A percentile compares a stretch with the other conserved stretches of the same genome.
phyloP scores from a whole-genome alignment of 1,140 invertebrate species.

The Mya arenaria region DNA sequence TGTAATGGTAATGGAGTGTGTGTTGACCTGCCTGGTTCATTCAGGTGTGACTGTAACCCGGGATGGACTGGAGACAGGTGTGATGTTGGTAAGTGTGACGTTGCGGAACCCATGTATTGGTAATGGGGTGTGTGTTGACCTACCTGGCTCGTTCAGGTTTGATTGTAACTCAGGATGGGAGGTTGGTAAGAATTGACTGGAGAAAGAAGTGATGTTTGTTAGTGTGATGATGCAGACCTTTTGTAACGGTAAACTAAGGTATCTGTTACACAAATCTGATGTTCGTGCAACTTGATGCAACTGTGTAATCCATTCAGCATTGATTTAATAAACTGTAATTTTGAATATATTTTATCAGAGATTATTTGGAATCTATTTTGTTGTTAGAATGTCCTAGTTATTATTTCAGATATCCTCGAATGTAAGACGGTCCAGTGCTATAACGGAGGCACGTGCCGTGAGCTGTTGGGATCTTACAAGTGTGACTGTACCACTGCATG shows the following conservation, averaged over 20 bases:
- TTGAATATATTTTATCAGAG: no score
- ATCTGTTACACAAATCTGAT: no score
- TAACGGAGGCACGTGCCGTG: slow-evolving; percentile 90
- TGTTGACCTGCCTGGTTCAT: slow-evolving; percentile 54
- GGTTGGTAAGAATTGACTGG: no score
- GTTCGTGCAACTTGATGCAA: no score
- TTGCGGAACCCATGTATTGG: slow-evolving; percentile 37
- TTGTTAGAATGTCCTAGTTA: no score
- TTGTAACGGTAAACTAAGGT: no score
- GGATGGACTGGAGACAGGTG: slow-evolving; percentile 75
- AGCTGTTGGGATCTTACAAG: slow-evolving; percentile 41
- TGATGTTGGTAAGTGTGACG: slow-evolving; percentile 62
- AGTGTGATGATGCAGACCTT: no score
- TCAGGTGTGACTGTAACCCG: slow-evolving; percentile 69
- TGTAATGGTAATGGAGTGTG: slow-evolving; percentile 50
- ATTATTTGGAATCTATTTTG: no score
- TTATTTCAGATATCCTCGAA: slow-evolving; percentile 84
- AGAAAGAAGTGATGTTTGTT: no score
- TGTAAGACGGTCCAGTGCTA: slow-evolving; percentile 92
- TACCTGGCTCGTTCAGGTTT: slow-evolving; percentile 66
- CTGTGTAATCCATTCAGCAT: no score
- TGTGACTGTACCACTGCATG: slow-evolving; percentile 67
- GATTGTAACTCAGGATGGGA: slow-evolving; percentile 69
- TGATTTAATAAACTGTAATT: no score
- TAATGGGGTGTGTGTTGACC: slow-evolving; percentile 38